Evolutionary conservation across 2,113 vertebrate genomes (phyloP).

Genomic region (Mionectes macconnelli): DNA sequence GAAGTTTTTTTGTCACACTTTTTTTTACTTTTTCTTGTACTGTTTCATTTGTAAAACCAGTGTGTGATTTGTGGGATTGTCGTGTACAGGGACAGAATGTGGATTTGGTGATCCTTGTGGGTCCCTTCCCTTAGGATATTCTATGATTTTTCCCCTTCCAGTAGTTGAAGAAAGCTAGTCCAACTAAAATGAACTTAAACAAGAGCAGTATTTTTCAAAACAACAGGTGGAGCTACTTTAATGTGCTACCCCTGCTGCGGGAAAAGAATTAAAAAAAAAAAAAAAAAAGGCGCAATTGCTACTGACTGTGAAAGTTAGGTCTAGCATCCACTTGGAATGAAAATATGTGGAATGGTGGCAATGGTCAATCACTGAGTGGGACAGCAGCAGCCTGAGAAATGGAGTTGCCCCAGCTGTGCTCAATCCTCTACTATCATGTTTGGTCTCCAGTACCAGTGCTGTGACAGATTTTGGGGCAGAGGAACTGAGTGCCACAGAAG

Average conservation of each 20-base stretch:
- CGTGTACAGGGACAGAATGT: not conserved
- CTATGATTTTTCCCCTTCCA: not conserved
- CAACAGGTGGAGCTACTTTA: not conserved
- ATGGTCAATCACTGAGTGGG: not conserved
- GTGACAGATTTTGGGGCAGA: not conserved
- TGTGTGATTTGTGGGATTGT: not conserved
- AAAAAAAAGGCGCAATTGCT: not conserved
- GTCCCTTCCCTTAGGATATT: not conserved
- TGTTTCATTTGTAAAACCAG: not conserved
- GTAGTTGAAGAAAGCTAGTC: not conserved
- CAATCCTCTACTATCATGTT: not conserved
- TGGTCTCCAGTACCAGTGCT: not conserved
- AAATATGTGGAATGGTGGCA: not conserved
- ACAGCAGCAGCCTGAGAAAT: not conserved
- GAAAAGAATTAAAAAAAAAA: too few relatives aligned
- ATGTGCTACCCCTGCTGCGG: not conserved
- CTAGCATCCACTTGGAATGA: not conserved
- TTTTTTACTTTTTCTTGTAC: not conserved
- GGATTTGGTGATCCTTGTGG: rapidly evolving
- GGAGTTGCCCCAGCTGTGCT: rapidly evolving
- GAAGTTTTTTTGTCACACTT: not conserved
- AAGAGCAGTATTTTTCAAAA: not conserved
- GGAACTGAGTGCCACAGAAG: not conserved
- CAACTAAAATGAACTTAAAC: not conserved
- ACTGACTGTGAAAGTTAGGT: not conserved